Base-by-base conservation (phyloP, 2,888 invertebrate genomes). In the Volucella inflata region DNA sequence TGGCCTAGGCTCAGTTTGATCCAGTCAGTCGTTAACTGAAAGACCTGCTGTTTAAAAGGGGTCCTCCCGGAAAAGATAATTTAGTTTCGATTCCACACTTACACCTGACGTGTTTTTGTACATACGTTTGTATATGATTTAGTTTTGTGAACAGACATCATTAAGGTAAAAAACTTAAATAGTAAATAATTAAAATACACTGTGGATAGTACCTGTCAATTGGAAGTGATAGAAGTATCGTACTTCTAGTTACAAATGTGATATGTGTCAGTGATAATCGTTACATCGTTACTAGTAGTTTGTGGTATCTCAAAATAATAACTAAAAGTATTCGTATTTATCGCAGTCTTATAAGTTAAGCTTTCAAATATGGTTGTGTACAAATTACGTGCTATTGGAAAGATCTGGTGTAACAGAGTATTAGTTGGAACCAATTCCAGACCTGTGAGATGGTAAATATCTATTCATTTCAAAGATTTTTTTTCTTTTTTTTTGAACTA, bases 361-460 rank as follows among this genome's bases (percentile, higher is more conserved):
- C 1, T 2, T 10, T 12, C 8, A 1, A 38, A 36, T 38, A 77
- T 72, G 77, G 67, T 46, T 48, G 14, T 77, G 0, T 60, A 53
- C 10, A 77, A 62, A 62, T 21, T 82, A 38, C 71, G 67, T 14
- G 10, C 40, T 10, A 17, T 72, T 8, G 55, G 57, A 55, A 72
- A 21, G 44, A 71, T 30, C 21, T 50, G 60, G 60, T 42, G 36
- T 11, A 60, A 44, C 44, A 46, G 42, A 38, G 8, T 67, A 46
- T 2, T n/a, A 2, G 12, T 72, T 9, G 10, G 16, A 12, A 16
- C 14, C 30, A 67, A 48, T n/a, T 8, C n/a, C 11, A 53, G 38
- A 36, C 17, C 67, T n/a, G 12, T 72, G 0, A 77, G 65, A 44
- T 42, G 82, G 82, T 82, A 40, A 82, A 72, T 72, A 30, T 30